phyloP scores from a whole-genome alignment of 2,797 vertebrate species.

The Mareca penelope region DNA sequence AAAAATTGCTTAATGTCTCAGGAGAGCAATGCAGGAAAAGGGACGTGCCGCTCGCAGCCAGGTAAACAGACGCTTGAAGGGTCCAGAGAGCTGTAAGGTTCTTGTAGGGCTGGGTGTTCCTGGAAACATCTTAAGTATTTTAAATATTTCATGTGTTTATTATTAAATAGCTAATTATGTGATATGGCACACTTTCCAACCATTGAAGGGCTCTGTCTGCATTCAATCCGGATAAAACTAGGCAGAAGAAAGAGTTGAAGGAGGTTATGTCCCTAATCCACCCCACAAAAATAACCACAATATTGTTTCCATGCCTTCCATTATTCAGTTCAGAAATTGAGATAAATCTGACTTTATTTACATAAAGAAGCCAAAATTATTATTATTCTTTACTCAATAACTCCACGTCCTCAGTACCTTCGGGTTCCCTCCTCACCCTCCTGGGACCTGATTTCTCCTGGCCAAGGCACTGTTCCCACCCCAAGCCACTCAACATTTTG shows the following conservation, averaged over 20 bases:
- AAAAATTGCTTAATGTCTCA: rapidly evolving
- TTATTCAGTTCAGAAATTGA: neutral
- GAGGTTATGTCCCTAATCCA: neutral
- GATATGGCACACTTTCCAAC: too few species aligned
- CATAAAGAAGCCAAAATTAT: neutral
- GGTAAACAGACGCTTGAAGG: neutral
- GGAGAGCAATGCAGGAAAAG: neutral
- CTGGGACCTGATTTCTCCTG: rapidly evolving
- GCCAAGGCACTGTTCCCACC: neutral
- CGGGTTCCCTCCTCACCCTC: neutral
- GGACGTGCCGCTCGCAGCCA: rapidly evolving
- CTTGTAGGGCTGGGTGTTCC: rapidly evolving
- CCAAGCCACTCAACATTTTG: neutral
- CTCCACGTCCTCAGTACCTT: neutral
- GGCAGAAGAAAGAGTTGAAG: too few species aligned
- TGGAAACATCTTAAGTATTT: neutral
- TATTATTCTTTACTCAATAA: neutral
- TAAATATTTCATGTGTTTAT: neutral
- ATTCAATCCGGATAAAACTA: rapidly evolving
- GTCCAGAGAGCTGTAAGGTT: too few species aligned
- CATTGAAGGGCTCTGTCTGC: neutral
- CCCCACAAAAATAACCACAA: neutral
- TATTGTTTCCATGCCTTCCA: neutral
- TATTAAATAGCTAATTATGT: rapidly evolving
- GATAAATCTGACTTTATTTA: neutral